Base-by-base conservation (phyloP, 64 coral and sea anemone genomes). In the Trachythela sp. region DNA sequence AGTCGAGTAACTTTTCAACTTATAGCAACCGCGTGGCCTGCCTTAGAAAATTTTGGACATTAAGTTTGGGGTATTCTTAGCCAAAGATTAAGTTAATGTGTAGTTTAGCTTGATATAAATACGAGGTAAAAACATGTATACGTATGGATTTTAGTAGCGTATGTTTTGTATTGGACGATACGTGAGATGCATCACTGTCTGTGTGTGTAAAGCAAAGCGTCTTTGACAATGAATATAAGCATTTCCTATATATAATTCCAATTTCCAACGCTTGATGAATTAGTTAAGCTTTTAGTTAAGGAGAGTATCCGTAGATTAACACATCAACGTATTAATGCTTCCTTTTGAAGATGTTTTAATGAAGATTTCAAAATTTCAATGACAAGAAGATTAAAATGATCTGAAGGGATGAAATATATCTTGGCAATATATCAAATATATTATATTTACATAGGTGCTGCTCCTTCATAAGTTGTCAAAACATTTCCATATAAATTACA, bases 171-270 rank as follows among this genome's bases (percentile, higher is more conserved):
- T 64, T 20, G 56, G 15, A 20, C 20, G 5, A n/a, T 64, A n/a
- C 18, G 18, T 59, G 24, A 64, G 3, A 9, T 27, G 56, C 26
- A 26, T 20, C 3, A n/a, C 56, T 64, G 26, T 64, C 56, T 64
- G 56, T n/a, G 26, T 64, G 8, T 27, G 4, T 15, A 52, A 52
- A 20, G 49, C 22, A 52, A 52, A 52, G 49, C 9, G 49, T 26
- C 56, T 64, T 64, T 64, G 56, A 26, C 20, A 64, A 27, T 2
- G 56, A 64, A 64, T 20, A 20, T n/a, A 64, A 64, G 24, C 26
- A 64, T 64, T 64, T 64, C 56, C 56, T 64, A 64, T 45, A 45
- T 45, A n/a, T n/a, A n/a, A n/a, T n/a, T n/a, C n/a, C n/a, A n/a
- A n/a, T n/a, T n/a, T n/a, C n/a, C n/a, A n/a, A n/a, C n/a, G n/a